Base-by-base conservation (phyloP, 64 coral and sea anemone genomes). In the Astreopora myriophthalma region DNA sequence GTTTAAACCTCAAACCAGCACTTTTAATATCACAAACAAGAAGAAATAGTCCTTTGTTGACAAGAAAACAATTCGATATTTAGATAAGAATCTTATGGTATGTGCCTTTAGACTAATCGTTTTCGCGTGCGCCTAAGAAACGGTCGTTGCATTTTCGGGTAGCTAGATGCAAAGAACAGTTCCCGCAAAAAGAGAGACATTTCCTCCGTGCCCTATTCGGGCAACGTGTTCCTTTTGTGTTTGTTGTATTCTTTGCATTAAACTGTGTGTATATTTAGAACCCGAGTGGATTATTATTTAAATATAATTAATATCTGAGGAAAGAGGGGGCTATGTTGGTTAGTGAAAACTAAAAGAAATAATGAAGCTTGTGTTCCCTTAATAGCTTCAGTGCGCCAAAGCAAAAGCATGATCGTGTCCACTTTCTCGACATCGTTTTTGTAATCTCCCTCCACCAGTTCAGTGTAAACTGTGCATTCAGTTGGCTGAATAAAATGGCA, bases 211-310 rank as follows among this genome's bases (percentile, higher is more conserved):
- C 79, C 10, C 67, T 82, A 88, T 83, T 89, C 40, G 61, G 8
- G 10, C 74, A 96, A 96, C 90, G 94, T 96, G 94, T 84, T 77
- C 27, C 86, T 79, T 79, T 96, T 95, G 94, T 95, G 48, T 79
- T 75, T 65, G 76, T 85, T 76, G 90, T 92, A 66, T 85, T 92
- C 71, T 89, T 84, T 75, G 77, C 46, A 80, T 86, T 34, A 39
- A 31, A 89, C 26, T 92, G 79, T 96, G 29, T 88, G 85, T 89
- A 91, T 95, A 84, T 63, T 96, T 96, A 89, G 65, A 85, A 70
- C 73, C 85, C 35, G 88, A 91, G 82, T 74, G 36, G 85, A 92
- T 96, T 96, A 92, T 88, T 76, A 92, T 92, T 92, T 81, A 91
- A 92, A 95, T 92, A 91, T 74, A 89, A 96, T 96, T 92, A 96